Evolutionary conservation across 2,888 invertebrate species (phyloP).

Genomic region (Diogma glabrata): DNA sequence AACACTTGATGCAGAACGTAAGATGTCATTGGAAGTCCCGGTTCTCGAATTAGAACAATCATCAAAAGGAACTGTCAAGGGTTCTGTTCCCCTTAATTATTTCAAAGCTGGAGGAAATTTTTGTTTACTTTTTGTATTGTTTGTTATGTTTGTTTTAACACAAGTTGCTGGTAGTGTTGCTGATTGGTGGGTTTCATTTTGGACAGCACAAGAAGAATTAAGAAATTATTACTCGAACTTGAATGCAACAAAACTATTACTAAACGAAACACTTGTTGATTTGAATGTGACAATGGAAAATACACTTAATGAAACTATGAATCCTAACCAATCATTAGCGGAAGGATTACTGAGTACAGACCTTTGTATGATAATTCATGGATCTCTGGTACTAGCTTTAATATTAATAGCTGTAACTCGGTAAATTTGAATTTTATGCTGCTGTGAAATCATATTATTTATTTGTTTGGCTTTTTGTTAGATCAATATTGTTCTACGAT

Average conservation of each 20-base stretch:
- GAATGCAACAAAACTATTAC: neutral
- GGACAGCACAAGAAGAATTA: conserved; percentile 29
- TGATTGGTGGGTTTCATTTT: conserved; percentile 60
- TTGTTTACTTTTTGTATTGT: conserved; percentile 34
- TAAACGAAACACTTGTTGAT: no score
- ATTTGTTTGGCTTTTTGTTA: conserved; percentile 44
- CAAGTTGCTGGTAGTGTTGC: conserved; percentile 49
- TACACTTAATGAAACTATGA: neutral
- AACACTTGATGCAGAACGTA: conserved; percentile 24
- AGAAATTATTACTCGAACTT: conserved; percentile 14
- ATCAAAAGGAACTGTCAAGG: conserved; percentile 36
- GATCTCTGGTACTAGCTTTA: conserved; percentile 39
- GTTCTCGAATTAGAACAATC: conserved; percentile 29
- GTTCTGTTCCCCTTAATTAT: conserved; percentile 37
- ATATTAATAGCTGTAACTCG: conserved; percentile 43
- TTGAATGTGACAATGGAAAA: no score
- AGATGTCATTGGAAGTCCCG: conserved; percentile 22
- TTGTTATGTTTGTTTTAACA: conserved; percentile 41
- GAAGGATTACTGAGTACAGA: conserved; percentile 23
- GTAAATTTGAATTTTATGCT: neutral
- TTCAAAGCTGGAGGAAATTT: conserved; percentile 42
- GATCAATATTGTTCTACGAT: conserved; percentile 52
- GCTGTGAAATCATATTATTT: conserved; percentile 19
- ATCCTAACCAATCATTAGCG: neutral
- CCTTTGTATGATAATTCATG: conserved; percentile 50